Percentiles rank a stretch among this genome's conserved stretches.
Conservation (phyloP, 2,888 invertebrate genomes). For the Rhopalosiphum nymphaeae region DNA sequence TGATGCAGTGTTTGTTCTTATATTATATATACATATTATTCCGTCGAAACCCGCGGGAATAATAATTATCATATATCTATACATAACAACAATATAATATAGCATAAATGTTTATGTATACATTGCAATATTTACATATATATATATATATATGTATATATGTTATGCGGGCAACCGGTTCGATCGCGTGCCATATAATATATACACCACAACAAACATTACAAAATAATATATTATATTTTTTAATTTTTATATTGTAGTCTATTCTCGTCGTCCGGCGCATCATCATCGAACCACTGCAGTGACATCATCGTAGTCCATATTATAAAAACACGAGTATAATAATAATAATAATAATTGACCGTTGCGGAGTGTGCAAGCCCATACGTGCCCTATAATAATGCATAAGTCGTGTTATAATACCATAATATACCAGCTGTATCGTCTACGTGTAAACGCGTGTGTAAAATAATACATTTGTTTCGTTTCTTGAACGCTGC, state of each 20-base stretch:
- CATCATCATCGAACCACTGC: background rate
- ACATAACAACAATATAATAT: background rate
- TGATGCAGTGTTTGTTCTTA: background rate
- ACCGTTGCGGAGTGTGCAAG: background rate
- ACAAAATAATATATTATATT: background rate
- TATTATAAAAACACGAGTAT: background rate
- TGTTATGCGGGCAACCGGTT: background rate
- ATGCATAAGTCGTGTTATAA: no score
- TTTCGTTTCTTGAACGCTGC: background rate
- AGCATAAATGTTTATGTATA: background rate
- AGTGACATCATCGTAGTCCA: background rate
- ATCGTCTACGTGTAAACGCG: background rate
- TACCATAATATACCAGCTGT: background rate
- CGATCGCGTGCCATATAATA: conserved; percentile 13
- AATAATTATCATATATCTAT: background rate
- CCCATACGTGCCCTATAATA: background rate
- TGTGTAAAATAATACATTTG: background rate
- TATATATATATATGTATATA: background rate
- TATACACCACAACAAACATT: background rate
- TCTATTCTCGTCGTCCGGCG: background rate
- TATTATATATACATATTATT: background rate
- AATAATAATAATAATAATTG: background rate
- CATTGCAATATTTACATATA: no score
- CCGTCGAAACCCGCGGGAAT: background rate
- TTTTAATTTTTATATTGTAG: background rate